Percentiles rank a stretch among this genome's conserved stretches.
Evolutionary conservation across 2,113 vertebrate genomes (phyloP).

Genomic region (Sapajus apella): DNA sequence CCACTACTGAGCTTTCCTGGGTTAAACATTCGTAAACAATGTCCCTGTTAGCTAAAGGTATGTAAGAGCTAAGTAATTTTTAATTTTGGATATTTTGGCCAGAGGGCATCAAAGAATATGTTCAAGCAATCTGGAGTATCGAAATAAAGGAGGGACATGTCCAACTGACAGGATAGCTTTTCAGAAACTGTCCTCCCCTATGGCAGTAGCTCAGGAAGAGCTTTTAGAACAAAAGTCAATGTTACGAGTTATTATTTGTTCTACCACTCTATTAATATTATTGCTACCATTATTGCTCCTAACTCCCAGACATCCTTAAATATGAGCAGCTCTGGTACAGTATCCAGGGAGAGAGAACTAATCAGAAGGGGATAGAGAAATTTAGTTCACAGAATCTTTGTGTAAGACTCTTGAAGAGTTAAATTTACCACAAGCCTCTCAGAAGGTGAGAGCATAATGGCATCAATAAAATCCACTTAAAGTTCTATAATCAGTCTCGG

Average conservation of each 20-base stretch:
- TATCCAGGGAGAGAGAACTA: not conserved
- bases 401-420: not conserved
- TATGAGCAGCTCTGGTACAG: not conserved
- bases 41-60: not conserved
- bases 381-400: not conserved
- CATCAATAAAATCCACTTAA: not conserved
- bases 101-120: not conserved
- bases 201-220: not conserved
- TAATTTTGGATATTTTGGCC: not conserved
- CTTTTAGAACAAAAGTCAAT: not conserved
- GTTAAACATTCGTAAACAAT: not conserved
- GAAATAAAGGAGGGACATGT: not conserved
- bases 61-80: not conserved
- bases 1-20: not conserved
- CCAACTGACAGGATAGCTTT: not conserved
- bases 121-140: not conserved
- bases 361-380: not conserved
- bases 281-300: not conserved
- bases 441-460: not conserved
- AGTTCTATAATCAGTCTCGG: not conserved
- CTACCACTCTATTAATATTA: not conserved
- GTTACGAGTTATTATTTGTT: not conserved
- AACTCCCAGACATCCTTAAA: not conserved
- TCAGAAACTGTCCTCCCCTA: fast-evolving
- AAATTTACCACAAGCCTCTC: not conserved